A percentile compares a stretch with the other conserved stretches of the same genome.
phyloP scores from a whole-genome alignment of 1,140 invertebrate species.

The Megalopta genalis region DNA sequence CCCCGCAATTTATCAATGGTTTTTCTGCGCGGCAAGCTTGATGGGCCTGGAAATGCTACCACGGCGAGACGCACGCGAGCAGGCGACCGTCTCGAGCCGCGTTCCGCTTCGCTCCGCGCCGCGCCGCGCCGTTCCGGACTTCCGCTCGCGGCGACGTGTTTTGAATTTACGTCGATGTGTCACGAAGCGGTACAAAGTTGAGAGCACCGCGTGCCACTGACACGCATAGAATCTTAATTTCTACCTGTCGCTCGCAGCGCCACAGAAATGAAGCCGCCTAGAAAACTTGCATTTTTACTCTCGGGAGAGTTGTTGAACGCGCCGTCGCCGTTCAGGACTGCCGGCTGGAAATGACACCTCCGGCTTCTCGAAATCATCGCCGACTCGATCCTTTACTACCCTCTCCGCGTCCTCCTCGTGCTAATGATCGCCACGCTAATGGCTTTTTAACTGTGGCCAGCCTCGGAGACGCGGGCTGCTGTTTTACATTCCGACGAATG shows the following conservation, averaged over 20 bases:
- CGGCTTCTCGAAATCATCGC: no score
- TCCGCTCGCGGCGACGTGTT: slow-evolving; percentile 54
- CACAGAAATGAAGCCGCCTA: slow-evolving; percentile 2
- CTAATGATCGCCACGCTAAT: no score
- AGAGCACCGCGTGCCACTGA: slow-evolving; percentile 30
- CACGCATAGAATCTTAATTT: slow-evolving; percentile 51
- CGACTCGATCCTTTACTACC: no score
- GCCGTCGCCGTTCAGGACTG: no score
- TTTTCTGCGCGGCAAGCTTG: slow-evolving; percentile 48
- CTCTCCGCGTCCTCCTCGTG: no score
- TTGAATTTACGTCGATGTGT: slow-evolving; percentile 62
- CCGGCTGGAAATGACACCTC: no score
- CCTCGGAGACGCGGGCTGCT: no score
- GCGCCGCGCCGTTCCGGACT: slow-evolving; percentile 9
- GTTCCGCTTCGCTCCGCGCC: background rate
- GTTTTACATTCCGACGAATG: no score
- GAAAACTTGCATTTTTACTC: background rate
- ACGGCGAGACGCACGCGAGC: slow-evolving; percentile 51
- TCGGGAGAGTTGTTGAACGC: no score
- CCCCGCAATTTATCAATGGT: slow-evolving; percentile 55
- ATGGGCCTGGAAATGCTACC: slow-evolving; percentile 52
- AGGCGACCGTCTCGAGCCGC: slow-evolving; percentile 15
- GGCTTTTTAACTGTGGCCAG: no score
- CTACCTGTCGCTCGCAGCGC: slow-evolving; percentile 36
- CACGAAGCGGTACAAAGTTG: slow-evolving; percentile 57